Conservation (phyloP, 2,797 vertebrate species). For the Cephalopachus bancanus region DNA sequence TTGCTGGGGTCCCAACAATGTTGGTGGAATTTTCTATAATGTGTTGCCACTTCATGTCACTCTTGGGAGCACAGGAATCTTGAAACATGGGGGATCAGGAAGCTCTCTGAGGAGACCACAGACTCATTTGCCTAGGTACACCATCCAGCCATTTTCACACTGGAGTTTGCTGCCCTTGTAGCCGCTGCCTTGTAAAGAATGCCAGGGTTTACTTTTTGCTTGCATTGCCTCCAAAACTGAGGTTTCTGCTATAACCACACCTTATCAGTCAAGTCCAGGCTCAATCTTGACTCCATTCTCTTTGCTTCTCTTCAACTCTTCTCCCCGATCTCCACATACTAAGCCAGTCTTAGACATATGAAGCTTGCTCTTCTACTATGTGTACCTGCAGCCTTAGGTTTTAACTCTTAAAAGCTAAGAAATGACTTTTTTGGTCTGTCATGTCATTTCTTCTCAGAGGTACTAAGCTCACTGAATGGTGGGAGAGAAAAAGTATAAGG, state of each 20-base stretch:
- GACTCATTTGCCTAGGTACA: not conserved
- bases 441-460: not conserved
- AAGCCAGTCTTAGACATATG: not conserved
- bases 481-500: not conserved
- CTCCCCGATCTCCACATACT: not conserved
- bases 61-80: constrained; percentile 8
- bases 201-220: not conserved
- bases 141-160: not conserved
- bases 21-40: not conserved
- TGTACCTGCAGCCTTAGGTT: not conserved
- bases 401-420: constrained; percentile 32
- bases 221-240: not conserved
- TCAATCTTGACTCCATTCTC: not conserved
- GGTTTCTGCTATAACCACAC: not conserved
- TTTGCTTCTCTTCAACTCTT: not conserved
- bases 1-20: not conserved
- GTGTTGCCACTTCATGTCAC: not conserved
- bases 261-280: not conserved
- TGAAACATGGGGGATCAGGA: not conserved
- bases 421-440: not conserved
- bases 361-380: not conserved
- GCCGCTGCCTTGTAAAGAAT: not conserved
- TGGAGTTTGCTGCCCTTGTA: not conserved
- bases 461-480: not conserved
- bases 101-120: not conserved